phyloP scores from a whole-genome alignment of 2,113 vertebrate genomes.

The Datnioides undecimradiatus region DNA sequence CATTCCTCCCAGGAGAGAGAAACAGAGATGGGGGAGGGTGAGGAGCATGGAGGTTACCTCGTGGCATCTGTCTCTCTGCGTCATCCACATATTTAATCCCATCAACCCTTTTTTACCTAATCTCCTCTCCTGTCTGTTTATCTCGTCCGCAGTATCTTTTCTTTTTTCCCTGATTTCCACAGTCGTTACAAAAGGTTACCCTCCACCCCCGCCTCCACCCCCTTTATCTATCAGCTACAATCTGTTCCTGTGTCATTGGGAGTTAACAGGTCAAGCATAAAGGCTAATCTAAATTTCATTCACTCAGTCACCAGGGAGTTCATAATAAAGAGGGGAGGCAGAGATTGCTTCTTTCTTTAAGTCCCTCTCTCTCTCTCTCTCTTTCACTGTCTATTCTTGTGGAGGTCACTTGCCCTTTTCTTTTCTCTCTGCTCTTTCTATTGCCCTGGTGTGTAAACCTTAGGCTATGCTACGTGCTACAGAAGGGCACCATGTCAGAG shows the following conservation, averaged over 20 bases:
- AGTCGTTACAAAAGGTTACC: neutral
- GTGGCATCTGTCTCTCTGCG: slow-evolving; percentile 38
- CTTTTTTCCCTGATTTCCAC: neutral
- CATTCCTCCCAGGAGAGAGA: slow-evolving; percentile 10
- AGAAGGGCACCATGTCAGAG: neutral
- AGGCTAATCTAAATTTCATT: slow-evolving; percentile 76
- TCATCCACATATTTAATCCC: slow-evolving; percentile 38
- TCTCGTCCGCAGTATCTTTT: slow-evolving; percentile 6
- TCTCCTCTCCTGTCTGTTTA: slow-evolving; percentile 17
- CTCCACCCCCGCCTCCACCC: neutral
- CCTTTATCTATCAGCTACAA: slow-evolving; percentile 38
- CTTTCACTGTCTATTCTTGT: slow-evolving; percentile 2
- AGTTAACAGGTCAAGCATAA: slow-evolving; percentile 69
- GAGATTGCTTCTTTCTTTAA: slow-evolving; percentile 11
- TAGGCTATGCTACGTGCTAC: neutral
- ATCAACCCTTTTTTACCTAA: slow-evolving; percentile 20
- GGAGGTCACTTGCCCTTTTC: neutral
- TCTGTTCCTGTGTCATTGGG: slow-evolving; percentile 68
- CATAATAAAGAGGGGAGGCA: slow-evolving; percentile 41
- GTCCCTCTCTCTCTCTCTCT: neutral
- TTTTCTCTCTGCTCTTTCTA: neutral
- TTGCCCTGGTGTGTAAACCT: neutral
- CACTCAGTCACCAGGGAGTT: slow-evolving; percentile 50
- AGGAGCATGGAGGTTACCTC: neutral
- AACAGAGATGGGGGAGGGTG: neutral